Base-by-base conservation (phyloP, 1,140 invertebrate species). In the Lepidurus couesii region DNA sequence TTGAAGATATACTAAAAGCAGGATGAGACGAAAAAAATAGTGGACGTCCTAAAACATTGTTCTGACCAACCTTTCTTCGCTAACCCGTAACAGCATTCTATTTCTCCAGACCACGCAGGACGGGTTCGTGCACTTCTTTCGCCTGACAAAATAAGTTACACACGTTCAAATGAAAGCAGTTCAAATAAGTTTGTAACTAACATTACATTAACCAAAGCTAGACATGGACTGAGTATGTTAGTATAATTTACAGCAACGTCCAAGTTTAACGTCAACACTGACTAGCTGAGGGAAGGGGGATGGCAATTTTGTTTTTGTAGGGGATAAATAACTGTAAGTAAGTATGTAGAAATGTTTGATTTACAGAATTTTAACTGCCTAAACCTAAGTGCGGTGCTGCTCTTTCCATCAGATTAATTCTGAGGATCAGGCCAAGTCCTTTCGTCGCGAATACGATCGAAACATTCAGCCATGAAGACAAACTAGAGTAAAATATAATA, bases 371-470 rank as follows among this genome's bases (percentile, higher is more conserved):
- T 34, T 34, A 34, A 34, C 34, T 34, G 34, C 34, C 34, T 34
- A 34, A 34, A 34, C 4, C 4, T 4, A 34, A 34, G 34, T 34
- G 34, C 34, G 34, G 4, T 34, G 34, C 34, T 34, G 34, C 34
- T 4, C 34, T 34, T 34, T 34, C 34, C 34, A 34, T 34, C 3
- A 34, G 34, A 34, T 75, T 75, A 75, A 44, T 75, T 44, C n/a
- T 75, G 42, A 16, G 75, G 73, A 11, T 78, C 73, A 10, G 42
- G 26, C 77, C 84, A 86, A 77, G 85, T 85, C 80, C 85, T 83
- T 83, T 98, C 95, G 84, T 97, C 93, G 82, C 93, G 91, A 88
- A 98, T 93, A 87, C 93, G 89, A 85, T 97, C 94, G 86, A 98
- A 96, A 86, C 95, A 97, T 84, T 97, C 95, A 85, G 92, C 91